These are phyloP conservation scores for Myrmophylax atrothorax DNA, from an alignment of 2,113 vertebrate species.

Conservation along the genomic window DNA sequence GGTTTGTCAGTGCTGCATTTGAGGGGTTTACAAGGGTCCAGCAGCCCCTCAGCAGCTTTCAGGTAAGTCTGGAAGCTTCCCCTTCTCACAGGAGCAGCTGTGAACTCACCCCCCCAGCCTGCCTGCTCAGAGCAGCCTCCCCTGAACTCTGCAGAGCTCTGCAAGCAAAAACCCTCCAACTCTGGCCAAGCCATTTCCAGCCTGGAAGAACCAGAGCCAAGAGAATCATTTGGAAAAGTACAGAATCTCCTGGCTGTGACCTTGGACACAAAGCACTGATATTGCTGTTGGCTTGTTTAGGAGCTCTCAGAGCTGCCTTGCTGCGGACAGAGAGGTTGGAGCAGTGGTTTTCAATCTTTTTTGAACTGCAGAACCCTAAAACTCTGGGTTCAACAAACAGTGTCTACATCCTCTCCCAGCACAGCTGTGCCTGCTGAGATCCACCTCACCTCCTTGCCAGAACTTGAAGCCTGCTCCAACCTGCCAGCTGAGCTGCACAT, in stretches of 20 bases:
- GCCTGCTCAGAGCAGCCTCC: neutral
- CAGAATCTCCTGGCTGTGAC: neutral
- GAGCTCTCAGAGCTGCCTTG: neutral
- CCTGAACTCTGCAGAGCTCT: neutral
- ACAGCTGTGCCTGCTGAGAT: constrained; percentile 65
- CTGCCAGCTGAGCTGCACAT: constrained; percentile 39
- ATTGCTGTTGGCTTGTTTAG: neutral
- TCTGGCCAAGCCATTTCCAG: constrained; percentile 26
- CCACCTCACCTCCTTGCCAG: constrained; percentile 39
- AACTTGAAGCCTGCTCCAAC: neutral
- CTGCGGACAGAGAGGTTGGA: neutral
- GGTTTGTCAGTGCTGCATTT: neutral
- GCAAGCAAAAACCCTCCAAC: neutral
- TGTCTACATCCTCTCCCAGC: neutral
- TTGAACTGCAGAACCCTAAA: neutral
- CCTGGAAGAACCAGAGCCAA: constrained; percentile 18
- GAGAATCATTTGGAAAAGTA: constrained; percentile 34
- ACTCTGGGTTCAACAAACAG: neutral
- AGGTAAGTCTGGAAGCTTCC: neutral
- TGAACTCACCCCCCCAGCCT: neutral
- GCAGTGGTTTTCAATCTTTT: neutral
- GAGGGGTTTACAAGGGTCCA: neutral
- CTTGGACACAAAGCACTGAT: neutral
- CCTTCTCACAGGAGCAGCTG: neutral
- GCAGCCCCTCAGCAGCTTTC: neutral